These are phyloP conservation scores for Cololabis saira DNA, from an alignment of 2,113 vertebrate genomes.

Conservation along the genomic window DNA sequence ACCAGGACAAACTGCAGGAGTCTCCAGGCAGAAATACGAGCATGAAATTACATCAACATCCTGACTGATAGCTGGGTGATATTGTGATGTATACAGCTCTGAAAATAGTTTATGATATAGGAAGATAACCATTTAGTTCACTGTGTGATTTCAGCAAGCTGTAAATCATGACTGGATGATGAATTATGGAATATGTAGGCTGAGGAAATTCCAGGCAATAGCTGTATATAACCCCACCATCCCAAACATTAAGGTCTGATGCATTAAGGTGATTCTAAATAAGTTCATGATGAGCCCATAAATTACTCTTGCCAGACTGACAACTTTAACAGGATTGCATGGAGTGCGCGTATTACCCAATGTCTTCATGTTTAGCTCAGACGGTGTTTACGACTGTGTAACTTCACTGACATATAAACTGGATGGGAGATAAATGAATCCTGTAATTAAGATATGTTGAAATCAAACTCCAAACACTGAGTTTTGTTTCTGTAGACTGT, in stretches of 20 bases:
- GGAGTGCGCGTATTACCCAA: slow-evolving; percentile 45
- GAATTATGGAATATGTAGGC: slow-evolving; percentile 25
- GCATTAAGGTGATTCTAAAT: slow-evolving; percentile 38
- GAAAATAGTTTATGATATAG: slow-evolving; percentile 10
- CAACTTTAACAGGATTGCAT: slow-evolving; percentile 55
- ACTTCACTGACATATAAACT: slow-evolving; percentile 73
- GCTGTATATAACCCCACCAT: neutral
- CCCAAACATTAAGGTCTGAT: slow-evolving; percentile 34
- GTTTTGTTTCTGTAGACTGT: slow-evolving; percentile 62
- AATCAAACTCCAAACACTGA: slow-evolving; percentile 72
- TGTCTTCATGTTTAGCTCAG: slow-evolving; percentile 42
- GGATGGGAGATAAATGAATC: slow-evolving; percentile 67
- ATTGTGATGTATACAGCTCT: slow-evolving; percentile 24
- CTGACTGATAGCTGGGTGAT: slow-evolving; percentile 39
- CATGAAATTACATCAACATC: slow-evolving; percentile 33
- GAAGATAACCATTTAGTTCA: neutral
- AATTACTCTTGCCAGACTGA: slow-evolving; percentile 47
- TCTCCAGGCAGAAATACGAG: slow-evolving; percentile 29
- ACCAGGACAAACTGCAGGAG: slow-evolving; percentile 46
- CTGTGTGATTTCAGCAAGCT: slow-evolving; percentile 23
- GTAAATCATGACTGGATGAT: slow-evolving; percentile 5
- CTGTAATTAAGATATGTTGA: slow-evolving; percentile 77
- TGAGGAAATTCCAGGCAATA: slow-evolving; percentile 36
- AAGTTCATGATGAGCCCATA: slow-evolving; percentile 39
- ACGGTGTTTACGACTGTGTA: slow-evolving; percentile 62